Evolutionary conservation across 2,113 vertebrate species (phyloP).

Genomic region (Carassius auratus): DNA sequence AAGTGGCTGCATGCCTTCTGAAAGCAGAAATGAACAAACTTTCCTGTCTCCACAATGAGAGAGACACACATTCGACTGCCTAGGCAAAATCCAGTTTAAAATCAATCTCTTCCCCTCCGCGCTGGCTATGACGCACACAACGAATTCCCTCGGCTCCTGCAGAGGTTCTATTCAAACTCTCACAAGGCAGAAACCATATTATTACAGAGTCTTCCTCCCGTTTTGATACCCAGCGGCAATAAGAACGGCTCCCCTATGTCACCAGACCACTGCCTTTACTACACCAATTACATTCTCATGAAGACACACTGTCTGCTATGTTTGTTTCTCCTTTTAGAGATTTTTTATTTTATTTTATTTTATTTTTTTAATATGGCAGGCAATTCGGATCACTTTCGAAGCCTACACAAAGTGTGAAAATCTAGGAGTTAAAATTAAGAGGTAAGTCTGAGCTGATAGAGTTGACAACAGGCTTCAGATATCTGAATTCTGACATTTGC

Average conservation of each 20-base stretch:
- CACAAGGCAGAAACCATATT: slow-evolving; percentile 44
- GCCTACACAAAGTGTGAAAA: not conserved
- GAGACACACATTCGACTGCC: slow-evolving; percentile 29
- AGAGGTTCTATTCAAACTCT: slow-evolving; percentile 34
- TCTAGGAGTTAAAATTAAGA: not conserved
- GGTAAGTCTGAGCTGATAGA: not conserved
- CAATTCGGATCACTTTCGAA: not conserved
- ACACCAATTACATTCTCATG: slow-evolving; percentile 49
- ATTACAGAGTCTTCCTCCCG: slow-evolving; percentile 26
- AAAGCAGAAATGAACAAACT: slow-evolving; percentile 38
- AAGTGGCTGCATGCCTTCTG: not conserved
- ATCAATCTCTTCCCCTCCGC: slow-evolving; percentile 52
- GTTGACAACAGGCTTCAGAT: not conserved
- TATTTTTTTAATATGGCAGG: too few species aligned
- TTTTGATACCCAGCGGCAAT: slow-evolving; percentile 18
- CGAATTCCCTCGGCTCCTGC: slow-evolving; percentile 42
- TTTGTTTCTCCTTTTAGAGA: slow-evolving; percentile 7
- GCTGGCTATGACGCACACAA: slow-evolving; percentile 42
- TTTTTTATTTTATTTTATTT: not conserved
- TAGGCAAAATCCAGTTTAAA: slow-evolving; percentile 51
- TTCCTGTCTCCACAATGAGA: slow-evolving; percentile 28
- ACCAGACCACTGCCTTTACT: not conserved
- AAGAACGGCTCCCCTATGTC: not conserved
- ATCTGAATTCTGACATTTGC: slow-evolving; percentile 22
- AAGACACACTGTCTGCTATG: slow-evolving; percentile 7